Percentiles rank a stretch among this genome's conserved stretches.
phyloP scores from a whole-genome alignment of 2,888 invertebrate species.

The Eilema depressum region DNA sequence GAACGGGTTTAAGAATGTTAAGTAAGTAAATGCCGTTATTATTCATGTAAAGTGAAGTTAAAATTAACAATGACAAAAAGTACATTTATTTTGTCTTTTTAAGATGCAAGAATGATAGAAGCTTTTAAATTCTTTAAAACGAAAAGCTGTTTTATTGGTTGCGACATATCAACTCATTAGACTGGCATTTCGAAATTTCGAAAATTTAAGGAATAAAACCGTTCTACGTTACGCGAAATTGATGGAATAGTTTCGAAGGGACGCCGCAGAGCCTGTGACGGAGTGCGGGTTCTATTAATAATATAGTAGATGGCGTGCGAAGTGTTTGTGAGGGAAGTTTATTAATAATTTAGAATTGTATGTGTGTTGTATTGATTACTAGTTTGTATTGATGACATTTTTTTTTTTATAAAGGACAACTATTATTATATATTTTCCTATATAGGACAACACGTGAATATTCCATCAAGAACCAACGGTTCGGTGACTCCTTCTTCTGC shows the following conservation, averaged over 20 bases:
- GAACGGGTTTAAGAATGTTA: too few species aligned
- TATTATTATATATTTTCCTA: too few species aligned
- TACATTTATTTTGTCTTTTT: background rate
- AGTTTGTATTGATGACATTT: too few species aligned
- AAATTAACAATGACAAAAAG: too few species aligned
- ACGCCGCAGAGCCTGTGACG: background rate
- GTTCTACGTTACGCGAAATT: background rate
- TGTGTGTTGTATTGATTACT: too few species aligned
- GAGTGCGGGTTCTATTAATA: background rate
- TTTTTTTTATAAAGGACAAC: too few species aligned
- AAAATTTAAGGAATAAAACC: slow-evolving; percentile 1
- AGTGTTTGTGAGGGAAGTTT: slow-evolving; percentile 5
- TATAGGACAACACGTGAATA: too few species aligned
- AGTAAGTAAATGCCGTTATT: too few species aligned
- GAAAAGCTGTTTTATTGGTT: background rate
- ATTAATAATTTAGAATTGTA: slow-evolving; percentile 4
- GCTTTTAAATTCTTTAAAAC: background rate
- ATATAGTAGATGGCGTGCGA: slow-evolving; percentile 6
- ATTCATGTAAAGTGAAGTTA: too few species aligned
- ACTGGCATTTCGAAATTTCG: background rate
- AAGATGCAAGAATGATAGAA: background rate
- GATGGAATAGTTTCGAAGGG: slow-evolving; percentile 3
- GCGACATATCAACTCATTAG: background rate
- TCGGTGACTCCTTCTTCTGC: too few species aligned
- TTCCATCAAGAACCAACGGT: too few species aligned